Base-by-base conservation (phyloP, 2,888 invertebrate genomes). In the Ochropleura plecta region DNA sequence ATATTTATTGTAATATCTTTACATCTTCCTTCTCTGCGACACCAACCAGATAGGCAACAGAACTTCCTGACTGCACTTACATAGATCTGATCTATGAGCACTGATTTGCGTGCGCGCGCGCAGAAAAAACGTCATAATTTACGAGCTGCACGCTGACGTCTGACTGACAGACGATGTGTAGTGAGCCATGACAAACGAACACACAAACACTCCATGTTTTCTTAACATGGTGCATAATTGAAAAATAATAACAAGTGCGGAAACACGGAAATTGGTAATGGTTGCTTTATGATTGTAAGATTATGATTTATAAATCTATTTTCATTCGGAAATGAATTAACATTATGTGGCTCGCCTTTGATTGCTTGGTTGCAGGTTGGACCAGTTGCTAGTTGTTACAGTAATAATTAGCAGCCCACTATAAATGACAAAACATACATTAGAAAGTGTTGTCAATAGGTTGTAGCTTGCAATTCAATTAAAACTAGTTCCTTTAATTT, bases 81-180 rank as follows among this genome's bases (percentile, higher is more conserved):
- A 66, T 66, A 60, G 55, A 79, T 82, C 53, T 76, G 78, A 68
- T 85, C 87, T 75, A 86, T 89, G 79, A 60, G 70, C 46, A 64
- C 82, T 87, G 90, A 94, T 93, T 93, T 91, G 94, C 94, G 94
- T 95, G 95, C 93, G 93, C 92, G 79, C 74, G 89, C 92, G 92
- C 92, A 90, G 81, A 92, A 94, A 94, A 94, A 93, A 91, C 93
- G 85, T 91, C 89, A 90, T 93, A 91, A 94, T 94, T 93, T 92
- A 93, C 92, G 92, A 91, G 82, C 85, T 53, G 73, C 55, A 69
- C 85, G 70, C 79, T 91, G 94, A 94, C 91, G 92, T 90, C 79
- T 93, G 94, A 93, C 88, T 89, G 94, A 94, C 94, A 90, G 89
- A 85, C 86, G 85, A 86, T 83, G 90, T 86, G 82, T 84, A 88